Conservation (phyloP, 2,888 invertebrate species). For the Notodonta ziczac region DNA sequence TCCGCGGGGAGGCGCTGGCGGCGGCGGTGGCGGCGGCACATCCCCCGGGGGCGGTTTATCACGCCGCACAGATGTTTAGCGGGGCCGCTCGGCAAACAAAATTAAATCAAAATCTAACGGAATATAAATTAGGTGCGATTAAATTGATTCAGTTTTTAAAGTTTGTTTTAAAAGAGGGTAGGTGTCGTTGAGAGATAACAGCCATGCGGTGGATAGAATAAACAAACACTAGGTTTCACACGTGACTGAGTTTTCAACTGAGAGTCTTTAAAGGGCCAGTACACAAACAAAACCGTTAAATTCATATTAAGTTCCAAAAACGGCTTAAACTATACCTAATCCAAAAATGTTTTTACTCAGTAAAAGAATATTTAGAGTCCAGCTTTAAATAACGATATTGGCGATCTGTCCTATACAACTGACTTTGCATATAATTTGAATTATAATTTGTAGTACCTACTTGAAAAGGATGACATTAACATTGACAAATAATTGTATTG, state of each 20-base stretch:
- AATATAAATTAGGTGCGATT: conserved; percentile 35
- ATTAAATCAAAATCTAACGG: conserved; percentile 44
- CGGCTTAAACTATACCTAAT: too few relatives aligned
- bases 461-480: too few relatives aligned
- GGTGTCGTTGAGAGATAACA: conserved; percentile 1
- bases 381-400: too few relatives aligned
- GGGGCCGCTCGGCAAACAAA: conserved; percentile 37
- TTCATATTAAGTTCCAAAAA: too few relatives aligned
- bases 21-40: background rate
- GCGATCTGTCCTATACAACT: too few relatives aligned
- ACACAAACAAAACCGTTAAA: too few relatives aligned
- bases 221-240: background rate
- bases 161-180: conserved; percentile 5
- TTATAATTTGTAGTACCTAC: too few relatives aligned
- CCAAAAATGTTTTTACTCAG: too few relatives aligned
- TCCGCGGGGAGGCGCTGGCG: conserved; percentile 3
- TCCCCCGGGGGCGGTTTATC: conserved; percentile 43
- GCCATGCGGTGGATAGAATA: background rate
- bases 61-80: conserved; percentile 41
- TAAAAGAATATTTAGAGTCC: too few relatives aligned
- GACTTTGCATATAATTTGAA: too few relatives aligned
- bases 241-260: background rate
- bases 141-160: conserved; percentile 4
- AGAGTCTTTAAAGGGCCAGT: too few relatives aligned
- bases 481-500: too few relatives aligned